Base-by-base conservation (phyloP, 2,888 invertebrate species). In the Lepidochrysops patricia region DNA sequence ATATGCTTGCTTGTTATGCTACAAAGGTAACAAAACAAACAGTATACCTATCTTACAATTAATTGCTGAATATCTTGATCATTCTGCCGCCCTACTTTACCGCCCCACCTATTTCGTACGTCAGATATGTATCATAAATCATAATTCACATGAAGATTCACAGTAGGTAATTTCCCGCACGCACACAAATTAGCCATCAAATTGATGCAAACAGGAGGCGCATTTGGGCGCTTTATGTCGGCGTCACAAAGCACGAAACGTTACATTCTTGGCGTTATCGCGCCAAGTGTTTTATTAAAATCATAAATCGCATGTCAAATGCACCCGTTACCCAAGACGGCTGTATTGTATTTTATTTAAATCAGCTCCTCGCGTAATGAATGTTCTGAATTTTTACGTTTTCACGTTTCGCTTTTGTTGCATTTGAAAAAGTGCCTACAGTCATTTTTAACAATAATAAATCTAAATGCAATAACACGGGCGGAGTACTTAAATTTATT, bases 281-380 rank as follows among this genome's bases (percentile, higher is more conserved):
- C 75, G 72, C 72, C 71, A 73, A 74, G 76, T 73, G 79, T 87
- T 88, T 87, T 88, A 88, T 88, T 88, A 88, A 88, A 88, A 84
- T 84, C 80, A 88, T 89, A 89, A 89, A 89, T 88, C 82, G 78
- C 70, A 70, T 76, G 88, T 88, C 88, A 87, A 84, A 84, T 81
- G 80, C 88, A 89, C 80, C 83, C 82, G 85, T 76, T 72, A 71
- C 72, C 74, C 71, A 73, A 77, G 79, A 77, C 79, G 79, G 77
- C 77, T 78, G 79, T 79, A 81, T 77, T 77, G 78, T 82, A 75
- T 74, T 78, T 80, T 77, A 81, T 80, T 77, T 77, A 81, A 83
- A 83, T 79, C 72, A 75, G 70, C 75, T 76, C 71, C 61, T 63
- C 62, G 59, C 61, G 57, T 65, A 57, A 58, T 58, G 27, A 62